Evolutionary conservation across 2,888 invertebrate genomes (phyloP).

Genomic region (Pristionchus exspectatus): DNA sequence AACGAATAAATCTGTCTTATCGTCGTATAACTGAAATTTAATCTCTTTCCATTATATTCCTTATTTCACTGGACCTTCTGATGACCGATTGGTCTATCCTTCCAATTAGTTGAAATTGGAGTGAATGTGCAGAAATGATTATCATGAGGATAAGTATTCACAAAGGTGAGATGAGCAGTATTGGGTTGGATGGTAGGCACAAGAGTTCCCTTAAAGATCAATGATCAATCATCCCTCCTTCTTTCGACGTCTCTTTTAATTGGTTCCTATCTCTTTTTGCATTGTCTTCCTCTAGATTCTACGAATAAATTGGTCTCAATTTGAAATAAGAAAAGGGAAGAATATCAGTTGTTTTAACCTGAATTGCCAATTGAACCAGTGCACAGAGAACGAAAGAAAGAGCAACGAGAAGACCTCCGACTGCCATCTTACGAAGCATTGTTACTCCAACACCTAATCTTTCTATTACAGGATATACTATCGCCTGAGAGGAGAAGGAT

Average conservation of each 20-base stretch:
- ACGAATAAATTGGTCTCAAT: not conserved
- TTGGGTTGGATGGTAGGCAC: slow-evolving; percentile 32
- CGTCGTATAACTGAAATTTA: slow-evolving; percentile 20
- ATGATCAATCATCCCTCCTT: not conserved
- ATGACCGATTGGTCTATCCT: not conserved
- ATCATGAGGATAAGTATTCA: slow-evolving; percentile 27
- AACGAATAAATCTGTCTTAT: not conserved
- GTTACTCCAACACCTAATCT: slow-evolving; percentile 62
- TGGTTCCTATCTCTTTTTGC: not conserved
- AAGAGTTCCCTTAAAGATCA: slow-evolving; percentile 39
- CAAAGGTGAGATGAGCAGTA: slow-evolving; percentile 45
- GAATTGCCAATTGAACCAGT: slow-evolving; percentile 68
- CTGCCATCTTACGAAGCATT: slow-evolving; percentile 87
- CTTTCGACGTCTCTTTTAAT: not conserved
- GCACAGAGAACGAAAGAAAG: slow-evolving; percentile 85
- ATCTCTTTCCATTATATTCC: not conserved
- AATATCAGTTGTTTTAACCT: slow-evolving; percentile 54
- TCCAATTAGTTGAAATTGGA: not conserved
- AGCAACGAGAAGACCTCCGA: slow-evolving; percentile 90
- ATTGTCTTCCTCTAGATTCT: not conserved
- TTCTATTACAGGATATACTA: slow-evolving; percentile 66
- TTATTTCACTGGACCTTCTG: not conserved
- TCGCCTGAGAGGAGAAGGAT: not conserved
- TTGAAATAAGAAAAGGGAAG: not conserved
- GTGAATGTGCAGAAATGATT: slow-evolving; percentile 1